These are phyloP conservation scores for Rhinopomastus cyanomelas DNA, from an alignment of 2,113 vertebrate genomes.

Conservation along the genomic window DNA sequence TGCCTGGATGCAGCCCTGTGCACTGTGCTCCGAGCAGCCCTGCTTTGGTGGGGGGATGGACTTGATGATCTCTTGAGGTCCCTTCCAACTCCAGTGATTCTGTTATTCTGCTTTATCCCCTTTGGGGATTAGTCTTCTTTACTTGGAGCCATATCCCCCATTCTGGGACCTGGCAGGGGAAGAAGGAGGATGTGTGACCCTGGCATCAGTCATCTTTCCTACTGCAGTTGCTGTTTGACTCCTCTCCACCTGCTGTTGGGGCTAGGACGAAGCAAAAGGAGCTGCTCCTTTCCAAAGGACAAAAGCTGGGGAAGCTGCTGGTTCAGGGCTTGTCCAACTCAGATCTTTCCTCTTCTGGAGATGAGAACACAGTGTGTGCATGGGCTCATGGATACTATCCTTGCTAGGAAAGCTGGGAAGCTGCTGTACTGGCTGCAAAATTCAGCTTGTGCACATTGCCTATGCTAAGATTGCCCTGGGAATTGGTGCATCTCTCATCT, in stretches of 20 bases:
- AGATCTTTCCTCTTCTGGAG: background rate
- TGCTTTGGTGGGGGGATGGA: no score
- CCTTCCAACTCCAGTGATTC: no score
- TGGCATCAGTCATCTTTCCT: no score
- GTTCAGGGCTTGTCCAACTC: background rate
- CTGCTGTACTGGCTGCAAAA: background rate
- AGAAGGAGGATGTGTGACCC: background rate
- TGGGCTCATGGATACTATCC: background rate
- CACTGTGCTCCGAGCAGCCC: no score
- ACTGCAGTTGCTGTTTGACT: accelerated
- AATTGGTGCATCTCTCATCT: no score
- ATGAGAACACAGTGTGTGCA: accelerated
- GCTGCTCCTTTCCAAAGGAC: background rate
- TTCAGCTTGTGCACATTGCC: accelerated
- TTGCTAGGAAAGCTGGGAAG: background rate
- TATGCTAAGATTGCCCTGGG: background rate
- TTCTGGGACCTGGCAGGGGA: background rate
- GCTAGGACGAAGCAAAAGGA: background rate
- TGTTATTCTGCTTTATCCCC: no score
- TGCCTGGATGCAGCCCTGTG: no score
- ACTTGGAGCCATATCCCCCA: background rate
- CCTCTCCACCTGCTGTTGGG: background rate
- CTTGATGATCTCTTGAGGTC: no score
- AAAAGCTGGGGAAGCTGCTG: background rate
- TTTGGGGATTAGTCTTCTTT: background rate